Evolutionary conservation across 2,888 invertebrate species (phyloP).

Genomic region (Diadegma fenestrale): DNA sequence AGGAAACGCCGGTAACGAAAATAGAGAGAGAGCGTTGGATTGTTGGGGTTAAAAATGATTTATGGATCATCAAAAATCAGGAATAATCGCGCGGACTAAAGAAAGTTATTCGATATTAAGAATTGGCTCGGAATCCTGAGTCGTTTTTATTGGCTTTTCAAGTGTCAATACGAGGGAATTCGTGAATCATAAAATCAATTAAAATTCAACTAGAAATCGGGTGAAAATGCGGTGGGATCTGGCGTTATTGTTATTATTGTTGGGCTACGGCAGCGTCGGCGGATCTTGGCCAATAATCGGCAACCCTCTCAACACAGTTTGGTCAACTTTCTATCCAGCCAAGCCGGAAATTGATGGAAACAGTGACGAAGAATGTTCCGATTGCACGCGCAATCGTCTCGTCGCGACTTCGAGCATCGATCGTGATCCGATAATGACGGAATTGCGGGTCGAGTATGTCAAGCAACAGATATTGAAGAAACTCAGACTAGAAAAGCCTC

Average conservation of each 20-base stretch:
- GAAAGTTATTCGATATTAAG: background rate
- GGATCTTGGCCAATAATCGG: constrained; percentile 75
- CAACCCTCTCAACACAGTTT: constrained; percentile 78
- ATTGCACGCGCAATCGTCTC: constrained; percentile 78
- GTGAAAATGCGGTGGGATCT: constrained; percentile 71
- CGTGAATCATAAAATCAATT: background rate
- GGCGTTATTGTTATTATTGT: constrained; percentile 61
- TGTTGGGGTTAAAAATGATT: background rate
- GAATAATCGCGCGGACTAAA: background rate
- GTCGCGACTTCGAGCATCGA: constrained; percentile 76
- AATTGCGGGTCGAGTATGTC: constrained; percentile 91
- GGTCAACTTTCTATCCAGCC: constrained; percentile 77
- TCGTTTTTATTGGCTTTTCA: background rate
- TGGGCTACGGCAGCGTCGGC: constrained; percentile 63
- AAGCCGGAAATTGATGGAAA: constrained; percentile 17
- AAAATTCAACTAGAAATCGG: background rate
- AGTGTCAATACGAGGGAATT: background rate
- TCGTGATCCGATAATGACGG: constrained; percentile 86
- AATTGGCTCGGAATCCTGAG: background rate
- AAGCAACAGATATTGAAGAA: constrained; percentile 94
- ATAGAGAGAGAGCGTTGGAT: background rate
- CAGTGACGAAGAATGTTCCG: constrained; percentile 73
- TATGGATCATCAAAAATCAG: background rate
- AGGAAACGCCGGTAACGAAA: background rate
- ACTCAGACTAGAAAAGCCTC: constrained; percentile 91